These are phyloP conservation scores for Hololepta plana DNA, from an alignment of 2,888 invertebrate genomes.

Conservation along the genomic window DNA sequence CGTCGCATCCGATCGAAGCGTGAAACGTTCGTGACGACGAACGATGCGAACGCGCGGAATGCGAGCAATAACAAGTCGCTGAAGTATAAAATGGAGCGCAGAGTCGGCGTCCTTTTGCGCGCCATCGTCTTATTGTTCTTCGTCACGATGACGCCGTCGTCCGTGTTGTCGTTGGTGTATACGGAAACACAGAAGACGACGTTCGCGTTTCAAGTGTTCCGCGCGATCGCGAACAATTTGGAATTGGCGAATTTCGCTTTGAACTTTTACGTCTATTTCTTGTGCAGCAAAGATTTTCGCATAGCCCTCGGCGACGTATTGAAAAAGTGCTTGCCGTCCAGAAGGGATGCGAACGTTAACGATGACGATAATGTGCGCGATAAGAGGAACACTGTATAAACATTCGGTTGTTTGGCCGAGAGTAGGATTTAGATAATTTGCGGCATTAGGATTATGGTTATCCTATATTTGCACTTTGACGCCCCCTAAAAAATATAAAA, in stretches of 20 bases:
- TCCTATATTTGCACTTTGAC: no score
- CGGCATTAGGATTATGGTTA: no score
- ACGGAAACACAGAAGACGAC: constrained; percentile 8
- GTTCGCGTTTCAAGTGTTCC: constrained; percentile 11
- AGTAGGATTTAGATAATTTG: no score
- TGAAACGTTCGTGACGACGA: constrained; percentile 5
- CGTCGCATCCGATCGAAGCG: constrained; percentile 10
- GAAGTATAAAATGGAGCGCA: constrained; percentile 12
- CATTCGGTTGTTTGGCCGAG: constrained; percentile 14
- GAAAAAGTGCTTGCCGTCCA: constrained; percentile 7
- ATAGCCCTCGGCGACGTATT: constrained; percentile 8
- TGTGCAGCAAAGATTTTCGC: constrained; percentile 13
- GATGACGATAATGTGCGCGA: no score
- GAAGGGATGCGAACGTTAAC: constrained; percentile 5
- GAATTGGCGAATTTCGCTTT: constrained; percentile 12
- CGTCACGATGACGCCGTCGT: constrained; percentile 12
- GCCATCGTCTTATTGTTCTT: constrained; percentile 12
- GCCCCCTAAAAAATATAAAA: no score
- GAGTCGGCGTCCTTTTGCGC: constrained; percentile 10
- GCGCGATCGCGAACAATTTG: constrained; percentile 12
- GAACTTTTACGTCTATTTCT: constrained; percentile 13
- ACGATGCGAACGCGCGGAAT: constrained; percentile 8
- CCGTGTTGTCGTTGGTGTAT: constrained; percentile 12
- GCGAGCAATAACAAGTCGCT: constrained; percentile 9
- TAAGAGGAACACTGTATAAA: constrained; percentile 10